Evolutionary conservation across 1,140 invertebrate genomes (phyloP).

Genomic region (Eupristina koningsbergeri): DNA sequence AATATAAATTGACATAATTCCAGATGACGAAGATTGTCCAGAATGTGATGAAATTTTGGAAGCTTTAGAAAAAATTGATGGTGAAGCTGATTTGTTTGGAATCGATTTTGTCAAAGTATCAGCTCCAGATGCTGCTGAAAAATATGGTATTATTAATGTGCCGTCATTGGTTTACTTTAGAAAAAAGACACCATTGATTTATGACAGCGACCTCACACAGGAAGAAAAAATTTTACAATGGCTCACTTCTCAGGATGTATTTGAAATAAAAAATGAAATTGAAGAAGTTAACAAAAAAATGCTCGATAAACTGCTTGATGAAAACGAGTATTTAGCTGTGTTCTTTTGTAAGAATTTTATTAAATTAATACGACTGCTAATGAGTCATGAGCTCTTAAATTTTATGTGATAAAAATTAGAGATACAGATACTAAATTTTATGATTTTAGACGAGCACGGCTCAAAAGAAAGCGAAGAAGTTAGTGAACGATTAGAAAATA

Average conservation of each 20-base stretch:
- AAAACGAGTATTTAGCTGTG: constrained; percentile 95
- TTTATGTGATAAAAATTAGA: background rate
- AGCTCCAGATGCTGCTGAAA: constrained; percentile 86
- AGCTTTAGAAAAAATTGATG: constrained; percentile 92
- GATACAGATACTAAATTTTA: constrained; percentile 79
- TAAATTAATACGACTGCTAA: background rate
- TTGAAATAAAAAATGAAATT: constrained; percentile 96
- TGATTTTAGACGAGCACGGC: constrained; percentile 85
- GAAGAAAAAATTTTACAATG: constrained; percentile 89
- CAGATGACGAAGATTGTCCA: constrained; percentile 91
- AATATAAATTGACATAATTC: constrained; percentile 44
- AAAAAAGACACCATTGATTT: constrained; percentile 89
- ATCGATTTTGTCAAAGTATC: constrained; percentile 96
- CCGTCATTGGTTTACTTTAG: constrained; percentile 92
- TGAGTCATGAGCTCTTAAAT: background rate
- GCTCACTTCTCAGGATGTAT: constrained; percentile 94
- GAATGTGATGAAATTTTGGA: constrained; percentile 92
- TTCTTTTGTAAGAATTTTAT: constrained; percentile 87
- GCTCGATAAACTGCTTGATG: constrained; percentile 93
- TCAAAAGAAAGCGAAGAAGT: constrained; percentile 85
- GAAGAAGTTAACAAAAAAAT: constrained; percentile 96
- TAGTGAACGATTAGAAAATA: constrained; percentile 89
- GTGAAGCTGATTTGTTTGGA: constrained; percentile 92
- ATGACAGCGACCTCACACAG: constrained; percentile 92
- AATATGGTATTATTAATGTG: constrained; percentile 86